A percentile compares a stretch with the other conserved stretches of the same genome.
phyloP scores from a whole-genome alignment of 2,888 invertebrate genomes.

The Drosophila mayaguana region DNA sequence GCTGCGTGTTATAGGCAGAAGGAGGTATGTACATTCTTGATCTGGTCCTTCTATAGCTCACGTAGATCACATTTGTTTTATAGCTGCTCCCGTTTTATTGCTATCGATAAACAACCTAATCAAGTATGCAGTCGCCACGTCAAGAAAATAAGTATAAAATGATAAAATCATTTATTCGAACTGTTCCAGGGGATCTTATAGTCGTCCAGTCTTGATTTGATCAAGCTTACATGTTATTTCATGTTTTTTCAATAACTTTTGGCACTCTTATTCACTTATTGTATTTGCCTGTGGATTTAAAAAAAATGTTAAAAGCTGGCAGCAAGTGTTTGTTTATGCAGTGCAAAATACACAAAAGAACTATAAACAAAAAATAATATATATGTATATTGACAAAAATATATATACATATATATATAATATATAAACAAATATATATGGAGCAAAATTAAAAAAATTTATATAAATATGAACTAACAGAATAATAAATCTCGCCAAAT shows the following conservation, averaged over 20 bases:
- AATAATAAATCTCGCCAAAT: background rate
- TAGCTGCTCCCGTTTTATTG: no score
- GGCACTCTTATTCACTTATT: constrained; percentile 23
- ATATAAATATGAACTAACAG: no score
- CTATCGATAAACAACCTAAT: no score
- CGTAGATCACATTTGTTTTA: no score
- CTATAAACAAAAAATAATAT: background rate
- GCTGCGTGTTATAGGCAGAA: no score
- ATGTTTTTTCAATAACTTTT: constrained; percentile 14
- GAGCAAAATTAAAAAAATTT: background rate
- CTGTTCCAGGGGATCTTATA: background rate
- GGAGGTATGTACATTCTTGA: no score
- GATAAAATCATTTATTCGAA: no score
- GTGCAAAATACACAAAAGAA: background rate
- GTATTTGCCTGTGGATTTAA: constrained; percentile 15
- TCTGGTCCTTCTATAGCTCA: no score
- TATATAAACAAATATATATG: background rate
- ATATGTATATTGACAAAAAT: background rate
- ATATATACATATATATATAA: background rate
- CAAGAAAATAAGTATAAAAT: no score
- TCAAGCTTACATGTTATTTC: constrained; percentile 2
- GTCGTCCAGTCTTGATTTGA: background rate
- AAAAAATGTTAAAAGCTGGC: constrained; percentile 13
- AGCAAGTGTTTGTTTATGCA: constrained; percentile 27
- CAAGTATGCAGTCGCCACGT: no score